phyloP scores from a whole-genome alignment of 2,888 invertebrate genomes.

The Apodemia mormo region DNA sequence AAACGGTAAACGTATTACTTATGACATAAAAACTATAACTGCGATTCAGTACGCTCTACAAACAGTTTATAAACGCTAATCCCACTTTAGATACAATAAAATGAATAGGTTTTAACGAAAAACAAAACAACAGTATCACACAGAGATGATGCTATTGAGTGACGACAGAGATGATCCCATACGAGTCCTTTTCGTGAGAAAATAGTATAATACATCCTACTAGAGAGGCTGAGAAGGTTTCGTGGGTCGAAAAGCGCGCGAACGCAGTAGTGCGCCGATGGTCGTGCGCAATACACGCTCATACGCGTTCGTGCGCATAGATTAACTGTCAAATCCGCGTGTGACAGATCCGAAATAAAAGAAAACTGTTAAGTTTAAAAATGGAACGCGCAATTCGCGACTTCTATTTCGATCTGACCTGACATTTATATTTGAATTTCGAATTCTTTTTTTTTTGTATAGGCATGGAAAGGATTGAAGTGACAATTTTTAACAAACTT shows the following conservation, averaged over 20 bases:
- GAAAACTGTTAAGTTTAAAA: constrained; percentile 48
- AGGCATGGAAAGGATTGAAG: constrained; percentile 37
- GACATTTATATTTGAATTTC: constrained; percentile 27
- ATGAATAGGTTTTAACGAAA: constrained; percentile 51
- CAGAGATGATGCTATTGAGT: constrained; percentile 51
- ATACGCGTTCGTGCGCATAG: constrained; percentile 61
- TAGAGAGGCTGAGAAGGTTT: constrained; percentile 72
- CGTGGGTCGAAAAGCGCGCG: constrained; percentile 77
- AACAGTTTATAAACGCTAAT: constrained; percentile 65
- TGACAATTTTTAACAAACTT: constrained; percentile 39
- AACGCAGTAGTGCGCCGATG: constrained; percentile 78
- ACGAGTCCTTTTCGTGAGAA: constrained; percentile 70
- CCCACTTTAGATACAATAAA: constrained; percentile 63
- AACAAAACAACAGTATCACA: constrained; percentile 70
- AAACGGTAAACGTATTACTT: constrained; percentile 28
- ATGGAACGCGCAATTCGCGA: constrained; percentile 56
- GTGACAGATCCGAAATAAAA: constrained; percentile 49
- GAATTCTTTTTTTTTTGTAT: not conserved
- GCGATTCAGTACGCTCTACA: constrained; percentile 63
- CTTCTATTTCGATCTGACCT: constrained; percentile 52
- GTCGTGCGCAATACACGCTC: constrained; percentile 76
- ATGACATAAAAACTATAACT: constrained; percentile 55
- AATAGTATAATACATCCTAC: constrained; percentile 60
- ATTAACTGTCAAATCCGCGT: constrained; percentile 53
- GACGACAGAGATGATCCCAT: constrained; percentile 45